Evolutionary conservation across 2,113 vertebrate genomes (phyloP).

Genomic region (Colossoma macropomum): DNA sequence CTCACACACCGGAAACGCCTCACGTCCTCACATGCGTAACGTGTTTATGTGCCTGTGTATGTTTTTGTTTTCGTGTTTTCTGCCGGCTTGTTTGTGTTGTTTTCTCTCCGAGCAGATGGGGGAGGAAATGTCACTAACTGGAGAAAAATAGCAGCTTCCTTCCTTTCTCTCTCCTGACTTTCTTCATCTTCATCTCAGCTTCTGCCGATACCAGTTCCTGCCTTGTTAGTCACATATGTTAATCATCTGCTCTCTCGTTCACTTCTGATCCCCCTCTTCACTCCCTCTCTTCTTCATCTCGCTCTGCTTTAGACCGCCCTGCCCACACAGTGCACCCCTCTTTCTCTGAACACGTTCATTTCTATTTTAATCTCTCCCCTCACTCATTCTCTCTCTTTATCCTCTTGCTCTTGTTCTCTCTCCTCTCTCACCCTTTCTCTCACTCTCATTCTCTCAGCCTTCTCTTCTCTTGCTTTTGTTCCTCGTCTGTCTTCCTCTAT

Average conservation of each 20-base stretch:
- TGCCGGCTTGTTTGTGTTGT: constrained; percentile 40
- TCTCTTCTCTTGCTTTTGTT: constrained; percentile 58
- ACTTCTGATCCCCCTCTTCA: neutral
- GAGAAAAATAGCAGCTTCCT: constrained; percentile 52
- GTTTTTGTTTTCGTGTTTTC: constrained; percentile 20
- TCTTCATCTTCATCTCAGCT: constrained; percentile 9
- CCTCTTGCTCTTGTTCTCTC: constrained; percentile 52
- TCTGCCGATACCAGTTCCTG: neutral
- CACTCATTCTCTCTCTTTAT: neutral
- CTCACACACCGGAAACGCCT: constrained; percentile 40
- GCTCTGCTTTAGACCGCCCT: constrained; percentile 6
- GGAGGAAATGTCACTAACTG: constrained; percentile 50
- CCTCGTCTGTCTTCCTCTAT: neutral
- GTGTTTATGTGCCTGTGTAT: constrained; percentile 47
- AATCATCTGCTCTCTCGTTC: constrained; percentile 24
- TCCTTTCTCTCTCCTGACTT: constrained; percentile 2
- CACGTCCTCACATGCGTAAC: constrained; percentile 61
- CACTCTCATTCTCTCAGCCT: constrained; percentile 1
- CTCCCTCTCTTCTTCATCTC: neutral
- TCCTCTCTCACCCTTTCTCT: constrained; percentile 57
- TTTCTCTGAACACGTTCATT: neutral
- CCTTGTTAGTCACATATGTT: constrained; percentile 33
- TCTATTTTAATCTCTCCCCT: neutral
- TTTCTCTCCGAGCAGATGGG: constrained; percentile 67
- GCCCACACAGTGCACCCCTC: neutral